Evolutionary conservation across 2,888 invertebrate species (phyloP), one percentile per base, ranked within the genome.

Genomic region (Microctonus hyperodae): DNA sequence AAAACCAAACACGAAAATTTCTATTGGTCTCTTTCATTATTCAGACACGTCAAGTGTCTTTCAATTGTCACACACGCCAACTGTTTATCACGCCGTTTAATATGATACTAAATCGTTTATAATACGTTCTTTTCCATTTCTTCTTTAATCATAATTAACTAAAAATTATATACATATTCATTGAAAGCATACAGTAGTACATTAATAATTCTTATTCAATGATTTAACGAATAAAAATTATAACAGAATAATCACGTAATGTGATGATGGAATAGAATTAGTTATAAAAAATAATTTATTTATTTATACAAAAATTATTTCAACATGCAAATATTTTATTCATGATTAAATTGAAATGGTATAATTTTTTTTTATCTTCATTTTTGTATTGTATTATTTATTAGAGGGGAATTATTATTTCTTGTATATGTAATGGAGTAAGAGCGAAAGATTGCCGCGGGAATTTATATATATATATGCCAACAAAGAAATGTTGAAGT

Each of bases 11-110:
- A 44, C 56, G 48, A 62, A 16, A 44, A n/a, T n/a, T 44, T 20
- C 44, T 44, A 44, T 62, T 66, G 62, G 44, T 6, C 40, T 33
- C 44, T 57, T 66, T 56, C 60, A 70, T 72, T 72, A 70, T 68
- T 72, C 64, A 66, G 31, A 22, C 40, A 44, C 48, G 61, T 66
- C 62, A 62, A 66, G 60, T 62, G 66, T 48, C 48, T 56, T 35
- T 35, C 56, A 66, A 56, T 56, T 56, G 16, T 22, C 22, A 48
- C 31, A 56, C 56, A 56, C 66, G 20, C 40, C 50, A 28, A 22
- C 20, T 35, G 35, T 48, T 48, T 48, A 25, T n/a, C 57, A 16
- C 31, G 28, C 63, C 31, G 7, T 13, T n/a, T 35, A 55, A 60
- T 65, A 40, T 35, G 65, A 60, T 62, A 66, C 56, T 56, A 62